Conservation (phyloP, 2,113 vertebrate species). For the Platycercus adscitus region DNA sequence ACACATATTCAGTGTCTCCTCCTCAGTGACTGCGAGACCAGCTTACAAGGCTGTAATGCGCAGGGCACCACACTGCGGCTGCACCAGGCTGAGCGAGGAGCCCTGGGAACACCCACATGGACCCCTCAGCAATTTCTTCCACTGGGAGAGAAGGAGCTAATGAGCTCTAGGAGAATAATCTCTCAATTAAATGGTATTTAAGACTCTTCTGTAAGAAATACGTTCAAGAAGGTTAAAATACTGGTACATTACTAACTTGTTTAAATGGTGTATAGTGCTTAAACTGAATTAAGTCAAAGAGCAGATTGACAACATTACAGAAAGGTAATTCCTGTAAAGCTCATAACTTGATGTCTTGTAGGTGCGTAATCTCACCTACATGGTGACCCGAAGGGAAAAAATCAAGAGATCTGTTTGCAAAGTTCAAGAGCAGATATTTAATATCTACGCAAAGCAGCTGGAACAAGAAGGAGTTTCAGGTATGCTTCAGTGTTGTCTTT, state of each 20-base stretch:
- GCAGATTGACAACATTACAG: not conserved
- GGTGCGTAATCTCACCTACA: slow-evolving; percentile 98
- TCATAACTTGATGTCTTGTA: slow-evolving; percentile 61
- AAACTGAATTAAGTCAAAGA: not conserved
- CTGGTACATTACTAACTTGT: not conserved
- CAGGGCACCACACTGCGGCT: not conserved
- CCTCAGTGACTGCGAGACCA: not conserved
- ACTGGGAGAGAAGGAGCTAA: not conserved
- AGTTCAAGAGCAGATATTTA: slow-evolving; percentile 97
- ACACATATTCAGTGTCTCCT: not conserved
- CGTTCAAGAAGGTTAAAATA: not conserved
- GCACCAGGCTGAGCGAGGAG: not conserved
- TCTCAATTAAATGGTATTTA: not conserved
- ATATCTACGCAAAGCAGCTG: slow-evolving; percentile 84
- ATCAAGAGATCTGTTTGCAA: slow-evolving; percentile 93
- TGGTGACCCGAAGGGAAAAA: slow-evolving; percentile 97
- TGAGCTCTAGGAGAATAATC: not conserved
- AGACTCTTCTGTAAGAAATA: not conserved
- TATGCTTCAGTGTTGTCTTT: slow-evolving; percentile 63
- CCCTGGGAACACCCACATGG: not conserved
- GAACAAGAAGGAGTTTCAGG: slow-evolving; percentile 88
- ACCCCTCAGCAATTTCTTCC: not conserved
- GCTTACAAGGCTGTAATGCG: not conserved
- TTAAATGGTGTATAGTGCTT: not conserved
- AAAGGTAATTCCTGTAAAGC: not conserved